Conservation (phyloP, 2,888 invertebrate genomes). For the Macrosoma leucophasiata region DNA sequence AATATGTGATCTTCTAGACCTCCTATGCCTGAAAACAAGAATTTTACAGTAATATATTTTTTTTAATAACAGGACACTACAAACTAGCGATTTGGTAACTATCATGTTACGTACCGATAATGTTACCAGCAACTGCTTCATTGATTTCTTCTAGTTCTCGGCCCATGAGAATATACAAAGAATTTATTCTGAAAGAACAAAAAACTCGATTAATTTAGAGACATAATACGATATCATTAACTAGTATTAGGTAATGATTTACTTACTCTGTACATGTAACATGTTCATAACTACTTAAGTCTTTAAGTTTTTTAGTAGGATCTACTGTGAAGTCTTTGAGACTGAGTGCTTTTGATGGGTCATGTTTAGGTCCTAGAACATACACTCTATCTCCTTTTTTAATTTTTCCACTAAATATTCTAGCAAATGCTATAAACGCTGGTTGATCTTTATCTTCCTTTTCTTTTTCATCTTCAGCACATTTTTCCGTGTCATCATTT, state of each 20-base stretch:
- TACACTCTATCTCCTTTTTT: constrained; percentile 85
- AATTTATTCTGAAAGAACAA: constrained; percentile 74
- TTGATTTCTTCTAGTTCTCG: constrained; percentile 88
- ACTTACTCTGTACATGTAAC: constrained; percentile 77
- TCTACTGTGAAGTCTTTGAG: constrained; percentile 58
- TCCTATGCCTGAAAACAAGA: constrained; percentile 80
- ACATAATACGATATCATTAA: too few relatives aligned
- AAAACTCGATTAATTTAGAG: constrained; percentile 5
- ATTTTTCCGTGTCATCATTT: constrained; percentile 38
- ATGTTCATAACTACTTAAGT: constrained; percentile 78
- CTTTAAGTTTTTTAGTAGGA: constrained; percentile 70
- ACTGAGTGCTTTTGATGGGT: constrained; percentile 79
- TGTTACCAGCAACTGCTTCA: constrained; percentile 91
- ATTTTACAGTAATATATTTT: background rate
- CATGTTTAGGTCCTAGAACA: constrained; percentile 91
- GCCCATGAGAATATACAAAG: constrained; percentile 94
- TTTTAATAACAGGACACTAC: background rate
- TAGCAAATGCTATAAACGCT: constrained; percentile 92
- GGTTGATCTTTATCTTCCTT: constrained; percentile 70
- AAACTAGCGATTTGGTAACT: background rate
- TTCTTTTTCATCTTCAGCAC: constrained; percentile 53
- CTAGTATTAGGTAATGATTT: too few relatives aligned
- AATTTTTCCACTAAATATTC: constrained; percentile 93
- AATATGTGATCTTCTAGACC: constrained; percentile 89
- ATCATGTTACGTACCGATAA: constrained; percentile 79